Evolutionary conservation across 2,888 invertebrate species (phyloP), one percentile per base, ranked within the genome.

Genomic region (Myathropa florea): DNA sequence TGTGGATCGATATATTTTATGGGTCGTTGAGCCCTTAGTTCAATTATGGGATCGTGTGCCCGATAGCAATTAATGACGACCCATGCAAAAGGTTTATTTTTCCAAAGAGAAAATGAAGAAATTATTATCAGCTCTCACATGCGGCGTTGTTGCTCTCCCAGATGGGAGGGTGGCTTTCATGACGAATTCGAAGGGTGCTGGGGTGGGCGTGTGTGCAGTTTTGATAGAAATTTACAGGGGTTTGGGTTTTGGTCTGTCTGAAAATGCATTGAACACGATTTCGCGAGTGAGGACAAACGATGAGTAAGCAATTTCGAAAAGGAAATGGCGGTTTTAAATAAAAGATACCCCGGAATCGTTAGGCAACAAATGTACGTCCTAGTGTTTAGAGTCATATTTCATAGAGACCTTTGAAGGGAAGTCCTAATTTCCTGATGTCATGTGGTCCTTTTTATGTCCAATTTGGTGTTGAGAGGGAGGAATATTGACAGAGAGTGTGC

Each of bases 1-100:
- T 70, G 73, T 81, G 67, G 67, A 81, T 84, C 71, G 71, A 84
- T 80, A 76, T 53, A 55, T 68, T 78, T 84, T 57, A 60, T 76
- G 67, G 61, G 67, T 30, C 60, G 60, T 72, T 67, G 28, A 64
- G 53, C 71, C 65, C 36, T 75, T 57, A 18, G 36, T 36, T 33
- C 55, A 55, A 28, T 70, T 65, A 63, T 30, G 46, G 63, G 30
- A 14, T 57, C 36, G 75, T 64, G 75, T 59, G 67, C 28, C 39
- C 46, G 33, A 67, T 39, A 60, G 67, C 60, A 76, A 76, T 65
- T 59, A 76, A 60, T 76, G 46, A 63, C 30, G 63, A 63, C 63
- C 26, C 26, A 24, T 9, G 23, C 23, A 10, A 24, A 4, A 4
- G 21, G 57, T 57, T n/a, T 46, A n/a, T n/a, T 46, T 46, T 46